These are phyloP conservation scores for Lepidurus couesii DNA, from an alignment of 1,140 invertebrate genomes.

Conservation along the genomic window DNA sequence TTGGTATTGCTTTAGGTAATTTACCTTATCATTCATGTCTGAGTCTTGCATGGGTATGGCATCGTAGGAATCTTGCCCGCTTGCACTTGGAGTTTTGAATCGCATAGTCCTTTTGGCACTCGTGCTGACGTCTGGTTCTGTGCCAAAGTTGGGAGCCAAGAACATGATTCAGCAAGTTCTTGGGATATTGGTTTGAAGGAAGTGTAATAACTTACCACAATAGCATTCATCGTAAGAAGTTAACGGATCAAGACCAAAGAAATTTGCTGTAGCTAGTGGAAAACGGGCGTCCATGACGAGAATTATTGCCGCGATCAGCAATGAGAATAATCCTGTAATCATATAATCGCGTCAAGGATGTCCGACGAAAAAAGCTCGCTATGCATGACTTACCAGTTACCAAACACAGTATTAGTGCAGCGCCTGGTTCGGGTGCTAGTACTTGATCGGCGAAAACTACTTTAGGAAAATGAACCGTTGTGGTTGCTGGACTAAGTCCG, in stretches of 20 bases:
- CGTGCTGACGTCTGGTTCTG: not conserved
- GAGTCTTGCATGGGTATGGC: no score
- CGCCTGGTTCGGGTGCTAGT: slow-evolving; percentile 9
- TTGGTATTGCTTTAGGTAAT: not conserved
- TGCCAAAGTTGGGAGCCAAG: not conserved
- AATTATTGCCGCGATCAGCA: not conserved
- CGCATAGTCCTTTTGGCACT: no score
- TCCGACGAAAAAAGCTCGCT: not conserved
- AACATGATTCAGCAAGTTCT: not conserved
- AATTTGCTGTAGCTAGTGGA: slow-evolving; percentile 24
- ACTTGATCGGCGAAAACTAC: slow-evolving; percentile 18
- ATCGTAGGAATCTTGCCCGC: no score
- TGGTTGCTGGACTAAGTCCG: slow-evolving; percentile 7
- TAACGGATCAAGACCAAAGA: slow-evolving; percentile 28
- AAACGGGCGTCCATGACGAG: slow-evolving; percentile 24
- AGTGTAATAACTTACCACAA: not conserved
- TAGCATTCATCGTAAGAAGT: slow-evolving; percentile 28
- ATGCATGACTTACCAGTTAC: slow-evolving; percentile 2
- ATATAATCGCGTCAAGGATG: not conserved
- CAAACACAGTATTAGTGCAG: slow-evolving; percentile 19
- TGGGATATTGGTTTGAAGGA: not conserved
- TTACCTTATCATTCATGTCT: not conserved
- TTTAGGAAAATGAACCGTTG: slow-evolving; percentile 17
- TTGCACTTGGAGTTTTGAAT: no score
- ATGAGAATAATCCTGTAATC: slow-evolving; percentile 16